A percentile compares a stretch with the other conserved stretches of the same genome.
These are phyloP conservation scores for Anoplolepis gracilipes DNA, from an alignment of 1,140 invertebrate genomes.

Conservation along the genomic window DNA sequence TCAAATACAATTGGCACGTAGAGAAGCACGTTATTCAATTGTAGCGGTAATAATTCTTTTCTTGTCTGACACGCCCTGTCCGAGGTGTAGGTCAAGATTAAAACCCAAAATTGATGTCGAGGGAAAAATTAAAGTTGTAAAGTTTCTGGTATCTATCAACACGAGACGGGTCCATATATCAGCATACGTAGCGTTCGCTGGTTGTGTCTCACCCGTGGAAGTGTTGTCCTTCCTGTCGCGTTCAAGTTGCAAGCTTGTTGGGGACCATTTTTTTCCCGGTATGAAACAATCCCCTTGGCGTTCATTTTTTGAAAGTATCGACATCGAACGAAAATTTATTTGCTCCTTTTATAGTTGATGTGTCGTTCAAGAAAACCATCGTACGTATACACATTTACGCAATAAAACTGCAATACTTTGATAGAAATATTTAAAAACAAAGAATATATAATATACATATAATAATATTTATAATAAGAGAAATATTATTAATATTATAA, in stretches of 20 bases:
- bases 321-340: constrained; percentile 69
- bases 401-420: neutral
- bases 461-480: neutral
- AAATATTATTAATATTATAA: too few species aligned
- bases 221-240: constrained; percentile 58
- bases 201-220: constrained; percentile 55
- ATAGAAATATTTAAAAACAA: constrained; percentile 20
- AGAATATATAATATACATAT: neutral
- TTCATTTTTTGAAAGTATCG: constrained; percentile 80
- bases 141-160: constrained; percentile 80
- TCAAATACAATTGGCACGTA: neutral
- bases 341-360: constrained; percentile 55
- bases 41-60: constrained; percentile 64
- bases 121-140: constrained; percentile 79
- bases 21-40: constrained; percentile 43
- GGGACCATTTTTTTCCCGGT: constrained; percentile 57
- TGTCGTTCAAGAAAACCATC: constrained; percentile 41
- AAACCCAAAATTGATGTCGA: constrained; percentile 75
- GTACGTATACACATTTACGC: neutral
- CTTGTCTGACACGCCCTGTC: constrained; percentile 42
- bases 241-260: neutral
- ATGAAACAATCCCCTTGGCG: constrained; percentile 55
- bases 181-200: constrained; percentile 69
- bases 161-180: constrained; percentile 78
- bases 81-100: constrained; percentile 71